Evolutionary conservation across 2,797 vertebrate genomes (phyloP).

Genomic region (Pangasius krempfi): DNA sequence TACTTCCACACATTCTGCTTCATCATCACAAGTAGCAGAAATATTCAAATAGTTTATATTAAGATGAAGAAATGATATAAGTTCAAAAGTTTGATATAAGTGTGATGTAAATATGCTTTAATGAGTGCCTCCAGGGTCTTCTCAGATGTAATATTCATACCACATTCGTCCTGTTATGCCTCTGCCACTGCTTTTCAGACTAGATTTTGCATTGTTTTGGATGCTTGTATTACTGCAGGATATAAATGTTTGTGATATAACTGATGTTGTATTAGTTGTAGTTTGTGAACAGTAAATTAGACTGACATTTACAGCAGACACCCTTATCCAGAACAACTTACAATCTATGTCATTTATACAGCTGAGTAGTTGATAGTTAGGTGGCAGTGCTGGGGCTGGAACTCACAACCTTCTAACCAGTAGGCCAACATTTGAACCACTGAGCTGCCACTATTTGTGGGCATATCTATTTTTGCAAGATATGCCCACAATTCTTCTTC

Average conservation of each 20-base stretch:
- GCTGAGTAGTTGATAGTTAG: too few relatives aligned
- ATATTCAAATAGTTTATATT: background rate
- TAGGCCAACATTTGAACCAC: too few relatives aligned
- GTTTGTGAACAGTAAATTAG: too few relatives aligned
- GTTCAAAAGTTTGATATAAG: background rate
- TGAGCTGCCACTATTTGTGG: too few relatives aligned
- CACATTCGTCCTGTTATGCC: background rate
- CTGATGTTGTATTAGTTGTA: too few relatives aligned
- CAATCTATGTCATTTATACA: too few relatives aligned
- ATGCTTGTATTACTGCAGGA: background rate
- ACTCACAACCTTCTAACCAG: too few relatives aligned
- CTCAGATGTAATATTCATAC: background rate
- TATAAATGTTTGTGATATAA: constrained; percentile 1
- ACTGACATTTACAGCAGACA: too few relatives aligned
- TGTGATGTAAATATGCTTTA: background rate
- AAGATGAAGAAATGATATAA: background rate
- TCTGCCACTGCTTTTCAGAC: background rate
- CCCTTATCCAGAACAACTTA: too few relatives aligned
- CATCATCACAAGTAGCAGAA: background rate
- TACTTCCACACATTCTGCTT: background rate
- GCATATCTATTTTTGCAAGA: background rate
- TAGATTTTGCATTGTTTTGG: background rate
- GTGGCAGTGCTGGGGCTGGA: too few relatives aligned
- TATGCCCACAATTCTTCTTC: background rate
- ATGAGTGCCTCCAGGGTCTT: background rate